These are phyloP conservation scores for Bombus impatiens DNA, from an alignment of 1,140 invertebrate genomes.

Conservation along the genomic window DNA sequence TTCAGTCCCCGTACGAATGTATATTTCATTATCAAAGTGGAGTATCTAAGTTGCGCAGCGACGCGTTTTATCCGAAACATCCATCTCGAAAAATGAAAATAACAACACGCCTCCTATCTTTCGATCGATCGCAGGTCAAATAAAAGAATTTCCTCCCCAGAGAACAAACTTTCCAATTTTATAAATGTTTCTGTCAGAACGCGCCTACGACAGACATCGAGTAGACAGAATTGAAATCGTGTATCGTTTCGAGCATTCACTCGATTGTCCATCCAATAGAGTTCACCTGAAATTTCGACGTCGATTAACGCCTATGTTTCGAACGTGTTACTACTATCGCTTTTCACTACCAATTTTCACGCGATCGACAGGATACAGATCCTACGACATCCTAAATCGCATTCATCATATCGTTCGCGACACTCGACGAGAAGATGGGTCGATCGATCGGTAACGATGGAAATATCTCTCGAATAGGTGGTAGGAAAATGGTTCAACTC, in stretches of 20 bases:
- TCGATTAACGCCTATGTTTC: neutral
- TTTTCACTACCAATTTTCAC: neutral
- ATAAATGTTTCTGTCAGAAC: neutral
- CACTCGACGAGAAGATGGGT: neutral
- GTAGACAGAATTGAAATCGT: neutral
- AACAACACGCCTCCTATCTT: neutral
- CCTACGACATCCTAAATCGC: neutral
- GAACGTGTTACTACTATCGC: neutral
- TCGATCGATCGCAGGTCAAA: neutral
- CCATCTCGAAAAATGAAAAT: neutral
- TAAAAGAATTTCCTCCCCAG: neutral
- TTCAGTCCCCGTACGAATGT: neutral
- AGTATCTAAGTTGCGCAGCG: no score
- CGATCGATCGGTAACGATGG: neutral
- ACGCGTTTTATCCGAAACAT: neutral
- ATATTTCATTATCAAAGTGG: neutral
- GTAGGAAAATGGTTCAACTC: conserved; percentile 86
- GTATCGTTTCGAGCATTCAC: neutral
- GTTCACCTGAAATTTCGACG: neutral
- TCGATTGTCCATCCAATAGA: neutral
- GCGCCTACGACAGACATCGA: neutral
- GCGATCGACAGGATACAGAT: neutral
- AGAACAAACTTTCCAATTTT: neutral
- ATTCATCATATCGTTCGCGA: neutral
- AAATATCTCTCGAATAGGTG: conserved; percentile 77